Evolutionary conservation across 2,113 vertebrate genomes (phyloP).

Genomic region (Seriola dumerili): DNA sequence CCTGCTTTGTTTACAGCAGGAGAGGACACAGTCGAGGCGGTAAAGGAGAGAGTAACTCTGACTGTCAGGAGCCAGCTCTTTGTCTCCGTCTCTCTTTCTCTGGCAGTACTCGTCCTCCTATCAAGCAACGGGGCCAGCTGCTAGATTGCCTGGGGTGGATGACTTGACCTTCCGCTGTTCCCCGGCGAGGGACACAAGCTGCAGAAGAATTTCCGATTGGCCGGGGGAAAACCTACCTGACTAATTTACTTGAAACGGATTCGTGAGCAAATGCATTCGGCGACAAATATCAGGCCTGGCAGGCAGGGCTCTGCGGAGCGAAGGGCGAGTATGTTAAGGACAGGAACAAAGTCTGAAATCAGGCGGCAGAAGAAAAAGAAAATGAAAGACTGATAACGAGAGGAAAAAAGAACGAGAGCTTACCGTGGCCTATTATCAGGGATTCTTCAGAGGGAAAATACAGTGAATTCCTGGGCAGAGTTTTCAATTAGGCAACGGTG

Average conservation of each 20-base stretch:
- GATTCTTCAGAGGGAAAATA: not conserved
- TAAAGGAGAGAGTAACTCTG: constrained; percentile 46
- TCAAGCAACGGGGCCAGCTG: constrained; percentile 58
- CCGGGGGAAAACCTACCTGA: constrained; percentile 37
- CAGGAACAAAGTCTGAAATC: constrained; percentile 29
- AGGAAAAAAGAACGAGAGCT: not conserved
- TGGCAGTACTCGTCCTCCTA: constrained; percentile 31
- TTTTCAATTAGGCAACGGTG: constrained; percentile 24
- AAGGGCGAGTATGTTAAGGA: constrained; percentile 41
- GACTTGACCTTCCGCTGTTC: constrained; percentile 75
- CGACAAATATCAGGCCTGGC: constrained; percentile 46
- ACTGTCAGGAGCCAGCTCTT: constrained; percentile 28
- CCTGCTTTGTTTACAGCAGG: constrained; percentile 65
- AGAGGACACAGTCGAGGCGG: constrained; percentile 31
- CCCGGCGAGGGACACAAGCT: constrained; percentile 43
- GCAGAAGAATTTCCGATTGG: constrained; percentile 50
- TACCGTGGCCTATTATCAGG: not conserved
- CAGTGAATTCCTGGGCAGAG: not conserved
- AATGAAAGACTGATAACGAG: constrained; percentile 33
- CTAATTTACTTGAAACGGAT: constrained; percentile 66
- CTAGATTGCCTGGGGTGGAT: constrained; percentile 46
- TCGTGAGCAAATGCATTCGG: constrained; percentile 54
- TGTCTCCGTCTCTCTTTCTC: constrained; percentile 4
- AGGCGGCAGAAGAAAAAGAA: not conserved
- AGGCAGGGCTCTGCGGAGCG: constrained; percentile 12